phyloP scores from a whole-genome alignment of 2,888 invertebrate species.

The Drosophila eohydei region DNA sequence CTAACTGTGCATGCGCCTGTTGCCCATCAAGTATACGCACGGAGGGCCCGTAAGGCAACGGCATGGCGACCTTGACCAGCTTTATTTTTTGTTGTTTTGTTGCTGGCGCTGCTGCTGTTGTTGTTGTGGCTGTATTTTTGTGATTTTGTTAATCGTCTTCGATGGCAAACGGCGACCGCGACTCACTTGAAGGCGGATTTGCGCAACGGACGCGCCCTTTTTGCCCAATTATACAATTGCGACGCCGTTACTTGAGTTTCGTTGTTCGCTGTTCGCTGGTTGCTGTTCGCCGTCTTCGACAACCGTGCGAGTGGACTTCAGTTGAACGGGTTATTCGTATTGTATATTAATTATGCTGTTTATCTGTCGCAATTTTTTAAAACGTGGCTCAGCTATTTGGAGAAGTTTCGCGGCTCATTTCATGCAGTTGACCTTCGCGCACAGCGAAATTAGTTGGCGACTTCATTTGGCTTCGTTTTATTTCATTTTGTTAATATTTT shows the following conservation, averaged over 20 bases:
- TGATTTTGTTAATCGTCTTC: slow-evolving; percentile 27
- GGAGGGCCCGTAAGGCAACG: slow-evolving; percentile 25
- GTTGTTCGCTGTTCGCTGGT: slow-evolving; percentile 9
- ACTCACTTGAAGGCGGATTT: slow-evolving; percentile 57
- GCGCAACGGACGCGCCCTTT: slow-evolving; percentile 74
- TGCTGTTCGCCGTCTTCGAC: background rate
- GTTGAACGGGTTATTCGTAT: slow-evolving; percentile 67
- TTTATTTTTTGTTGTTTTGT: slow-evolving; percentile 30
- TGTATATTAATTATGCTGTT: slow-evolving; percentile 70
- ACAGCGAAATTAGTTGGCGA: slow-evolving; percentile 59
- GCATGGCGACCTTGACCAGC: slow-evolving; percentile 64
- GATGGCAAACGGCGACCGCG: slow-evolving; percentile 44
- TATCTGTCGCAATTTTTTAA: slow-evolving; percentile 69
- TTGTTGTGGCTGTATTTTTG: background rate
- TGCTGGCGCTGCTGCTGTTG: background rate
- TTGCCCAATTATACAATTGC: slow-evolving; percentile 73
- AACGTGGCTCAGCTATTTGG: slow-evolving; percentile 53
- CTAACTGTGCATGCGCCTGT: slow-evolving; percentile 47
- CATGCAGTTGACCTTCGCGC: slow-evolving; percentile 69
- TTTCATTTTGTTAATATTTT: slow-evolving; percentile 6
- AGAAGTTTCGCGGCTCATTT: slow-evolving; percentile 60
- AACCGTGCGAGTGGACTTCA: slow-evolving; percentile 20
- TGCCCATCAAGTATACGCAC: slow-evolving; percentile 60
- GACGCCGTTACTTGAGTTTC: slow-evolving; percentile 42
- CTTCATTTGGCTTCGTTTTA: slow-evolving; percentile 12